Evolutionary conservation across 2,888 invertebrate genomes (phyloP).

Genomic region (Eupeodes latifasciatus): DNA sequence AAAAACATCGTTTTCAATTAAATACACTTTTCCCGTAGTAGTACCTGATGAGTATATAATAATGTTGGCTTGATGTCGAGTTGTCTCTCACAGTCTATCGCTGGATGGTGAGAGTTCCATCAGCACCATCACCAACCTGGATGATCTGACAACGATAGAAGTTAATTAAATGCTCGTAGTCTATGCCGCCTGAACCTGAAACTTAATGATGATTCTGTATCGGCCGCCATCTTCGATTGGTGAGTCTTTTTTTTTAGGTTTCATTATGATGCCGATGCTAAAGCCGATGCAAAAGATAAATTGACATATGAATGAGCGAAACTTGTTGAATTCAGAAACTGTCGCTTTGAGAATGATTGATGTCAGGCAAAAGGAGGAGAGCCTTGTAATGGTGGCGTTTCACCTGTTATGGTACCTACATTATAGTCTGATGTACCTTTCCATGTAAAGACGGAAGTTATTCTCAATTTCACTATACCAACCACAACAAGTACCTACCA

Average conservation of each 20-base stretch:
- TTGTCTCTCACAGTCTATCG: neutral
- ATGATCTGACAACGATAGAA: constrained; percentile 20
- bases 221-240: constrained; percentile 44
- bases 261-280: neutral
- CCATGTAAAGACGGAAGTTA: constrained; percentile 50
- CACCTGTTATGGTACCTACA: constrained; percentile 49
- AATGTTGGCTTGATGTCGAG: neutral
- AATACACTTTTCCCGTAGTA: constrained; percentile 33
- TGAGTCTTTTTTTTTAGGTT: constrained; percentile 31
- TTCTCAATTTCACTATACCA: constrained; percentile 16
- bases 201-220: constrained; percentile 18
- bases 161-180: constrained; percentile 56
- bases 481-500: neutral
- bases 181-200: neutral
- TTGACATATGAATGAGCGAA: constrained; percentile 63
- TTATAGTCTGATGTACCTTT: neutral
- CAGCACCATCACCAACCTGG: neutral
- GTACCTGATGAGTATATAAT: constrained; percentile 1
- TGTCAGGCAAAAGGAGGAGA: constrained; percentile 35
- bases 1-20: constrained; percentile 57
- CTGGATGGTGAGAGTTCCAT: neutral
- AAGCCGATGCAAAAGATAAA: constrained; percentile 52
- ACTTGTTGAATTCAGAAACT: constrained; percentile 66
- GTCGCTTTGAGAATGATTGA: constrained; percentile 67
- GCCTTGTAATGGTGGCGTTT: constrained; percentile 57